These are phyloP conservation scores for Rhabdomys pumilio DNA, from an alignment of 2,797 vertebrate genomes.

Conservation along the genomic window DNA sequence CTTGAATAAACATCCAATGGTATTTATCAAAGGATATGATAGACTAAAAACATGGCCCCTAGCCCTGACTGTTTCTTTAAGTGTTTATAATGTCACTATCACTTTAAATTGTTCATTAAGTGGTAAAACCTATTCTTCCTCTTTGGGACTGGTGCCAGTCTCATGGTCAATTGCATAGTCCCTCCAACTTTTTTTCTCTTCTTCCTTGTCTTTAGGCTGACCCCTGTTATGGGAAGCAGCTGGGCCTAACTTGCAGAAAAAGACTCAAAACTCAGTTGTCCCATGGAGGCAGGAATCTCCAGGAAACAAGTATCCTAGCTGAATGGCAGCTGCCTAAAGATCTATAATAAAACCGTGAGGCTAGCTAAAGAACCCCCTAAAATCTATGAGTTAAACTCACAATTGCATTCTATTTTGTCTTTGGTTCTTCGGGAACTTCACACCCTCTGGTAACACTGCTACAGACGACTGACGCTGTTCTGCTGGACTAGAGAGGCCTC, in stretches of 20 bases:
- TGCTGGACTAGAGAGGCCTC: not conserved
- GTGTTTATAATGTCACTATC: not conserved
- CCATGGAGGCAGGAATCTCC: not conserved
- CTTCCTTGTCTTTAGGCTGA: not conserved
- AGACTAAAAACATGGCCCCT: not conserved
- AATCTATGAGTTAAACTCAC: not conserved
- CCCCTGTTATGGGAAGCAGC: not conserved
- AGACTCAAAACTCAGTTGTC: not conserved
- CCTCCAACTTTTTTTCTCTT: too few species aligned
- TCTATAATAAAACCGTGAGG: not conserved
- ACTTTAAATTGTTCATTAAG: not conserved
- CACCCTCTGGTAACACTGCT: not conserved
- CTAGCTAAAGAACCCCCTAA: not conserved
- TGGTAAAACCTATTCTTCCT: not conserved
- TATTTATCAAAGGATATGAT: not conserved
- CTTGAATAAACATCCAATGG: not conserved
- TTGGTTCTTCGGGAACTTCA: not conserved
- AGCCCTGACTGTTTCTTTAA: not conserved
- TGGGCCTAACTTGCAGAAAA: not conserved
- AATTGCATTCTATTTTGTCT: not conserved
- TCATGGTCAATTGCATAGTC: not conserved
- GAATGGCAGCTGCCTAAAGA: not conserved
- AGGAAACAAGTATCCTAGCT: not conserved
- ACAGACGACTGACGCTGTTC: too few species aligned
- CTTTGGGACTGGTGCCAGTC: too few species aligned